Evolutionary conservation across 2,113 vertebrate genomes (phyloP), one percentile per base, ranked within the genome.

Genomic region (Nothobranchius kuhntae): DNA sequence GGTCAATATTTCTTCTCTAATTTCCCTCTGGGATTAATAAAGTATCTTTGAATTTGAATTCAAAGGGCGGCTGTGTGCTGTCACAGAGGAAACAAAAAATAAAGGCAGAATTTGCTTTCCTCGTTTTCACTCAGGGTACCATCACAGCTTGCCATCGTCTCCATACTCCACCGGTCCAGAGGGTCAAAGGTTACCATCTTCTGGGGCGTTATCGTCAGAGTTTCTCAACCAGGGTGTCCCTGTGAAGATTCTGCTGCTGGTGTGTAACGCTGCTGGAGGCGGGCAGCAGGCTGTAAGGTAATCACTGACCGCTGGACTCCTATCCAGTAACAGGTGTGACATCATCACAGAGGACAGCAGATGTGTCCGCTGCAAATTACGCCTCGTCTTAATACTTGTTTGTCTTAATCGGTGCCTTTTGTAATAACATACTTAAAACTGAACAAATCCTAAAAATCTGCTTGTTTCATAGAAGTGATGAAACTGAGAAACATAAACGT

Each of bases 231-330:
- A 92, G 3, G 84, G 84, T 0, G 68, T 70, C 0, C 83, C 91
- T 0, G 66, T 85, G 52, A 94, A 92, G 90, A 86, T 97, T 59
- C 90, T 95, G 13, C 89, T 98, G 74, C 89, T 98, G 84, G 92
- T 97, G 77, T 98, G 97, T 84, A 96, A 97, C 69, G 76, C 92
- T 0, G 93, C 91, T 0, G 94, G 94, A 6, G 59, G 87, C 0
- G 94, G 94, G 4, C 92, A 94, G 8, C 94, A 92, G 70, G 90
- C 91, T 0, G 77, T 92, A 56, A 95, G 97, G 97, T 98, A 73
- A 65, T 50, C 11, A n/a, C 11, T 17, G 26, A 48, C 44, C 36
- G 7, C 24, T 38, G 55, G 61, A 50, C 54, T 54, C 0, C 17
- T 7, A 7, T 45, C 40, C 3, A 51, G 13, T 38, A 11, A 46